Evolutionary conservation across 2,888 invertebrate species (phyloP), one percentile per base, ranked within the genome.

Genomic region (Diarsia dahlii): DNA sequence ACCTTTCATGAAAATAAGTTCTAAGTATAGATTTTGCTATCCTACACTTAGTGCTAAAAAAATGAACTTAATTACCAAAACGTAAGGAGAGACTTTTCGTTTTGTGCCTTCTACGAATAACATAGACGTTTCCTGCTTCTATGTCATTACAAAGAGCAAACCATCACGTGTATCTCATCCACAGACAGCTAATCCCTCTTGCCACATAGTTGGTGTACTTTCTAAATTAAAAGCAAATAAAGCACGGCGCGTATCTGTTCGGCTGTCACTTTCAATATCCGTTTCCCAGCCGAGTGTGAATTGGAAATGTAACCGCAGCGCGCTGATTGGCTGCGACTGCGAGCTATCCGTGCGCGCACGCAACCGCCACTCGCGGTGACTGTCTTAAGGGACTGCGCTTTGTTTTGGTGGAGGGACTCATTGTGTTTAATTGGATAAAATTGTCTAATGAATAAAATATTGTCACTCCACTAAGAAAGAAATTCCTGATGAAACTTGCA

Each of bases 271-370:
- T 71, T 78, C 74, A 46, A 82, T 86, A 80, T 86, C 82, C 85
- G 84, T 82, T 78, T 80, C 67, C 76, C 62, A 80, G 67, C 28
- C 62, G 63, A 76, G 78, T 80, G 84, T 75, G 80, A 86, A 86
- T 84, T 86, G 86, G 82, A 84, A 86, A 86, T 71, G 76, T 76
- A 72, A 86, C 86, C 86, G 70, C 86, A 80, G 72, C 39, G 71
- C 64, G 74, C 68, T 83, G 85, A 84, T 85, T 86, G 86, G 77
- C 56, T 48, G 52, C 58, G 71, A 70, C 56, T 48, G 52, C 58
- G 71, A 70, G 84, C 60, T 20, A 67, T 45, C 71, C 52, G 56
- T 56, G 80, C 79, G 67, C 74, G 46, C 82, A 73, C 79, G 80
- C 82, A 76, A 83, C 66, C 64, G 60, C 45, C 45, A 72, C 60